A percentile compares a stretch with the other conserved stretches of the same genome.
Conservation (phyloP, 2,797 vertebrate species). For the Chanos chanos region DNA sequence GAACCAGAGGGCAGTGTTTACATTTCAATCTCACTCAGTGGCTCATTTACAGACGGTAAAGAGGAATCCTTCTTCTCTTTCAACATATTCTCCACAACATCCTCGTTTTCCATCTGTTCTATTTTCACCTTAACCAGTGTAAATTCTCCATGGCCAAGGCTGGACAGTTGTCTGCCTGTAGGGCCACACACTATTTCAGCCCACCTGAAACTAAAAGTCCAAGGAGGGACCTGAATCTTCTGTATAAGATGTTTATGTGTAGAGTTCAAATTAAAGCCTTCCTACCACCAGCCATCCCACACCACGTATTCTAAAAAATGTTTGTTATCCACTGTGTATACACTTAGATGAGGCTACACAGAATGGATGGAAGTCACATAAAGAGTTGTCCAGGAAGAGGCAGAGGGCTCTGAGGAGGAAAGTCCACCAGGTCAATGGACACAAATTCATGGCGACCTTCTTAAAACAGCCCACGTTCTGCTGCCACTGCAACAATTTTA, state of each 20-base stretch:
- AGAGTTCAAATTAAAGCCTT: no score
- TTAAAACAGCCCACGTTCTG: constrained; percentile 95
- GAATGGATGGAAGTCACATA: constrained; percentile 70
- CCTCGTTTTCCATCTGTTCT: not conserved
- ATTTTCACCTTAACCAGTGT: no score
- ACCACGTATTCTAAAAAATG: not conserved
- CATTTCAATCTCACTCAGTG: constrained; percentile 81
- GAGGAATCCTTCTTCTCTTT: not conserved
- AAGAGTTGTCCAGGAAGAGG: constrained; percentile 86
- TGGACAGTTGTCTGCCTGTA: no score
- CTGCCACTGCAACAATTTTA: constrained; percentile 95
- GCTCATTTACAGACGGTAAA: constrained; percentile 92
- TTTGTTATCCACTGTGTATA: not conserved
- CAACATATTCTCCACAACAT: not conserved
- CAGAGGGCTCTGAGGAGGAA: constrained; percentile 84
- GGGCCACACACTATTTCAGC: no score
- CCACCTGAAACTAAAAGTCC: no score
- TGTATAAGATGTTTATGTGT: no score
- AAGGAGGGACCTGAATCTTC: no score
- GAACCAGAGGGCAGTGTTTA: constrained; percentile 94
- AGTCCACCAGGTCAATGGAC: constrained; percentile 94
- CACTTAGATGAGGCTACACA: constrained; percentile 60
- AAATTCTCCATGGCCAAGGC: no score
- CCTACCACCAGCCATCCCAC: no score
- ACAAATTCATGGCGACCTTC: constrained; percentile 98